These are phyloP conservation scores for Physocephala rufipes DNA, from an alignment of 2,888 invertebrate genomes.

Conservation along the genomic window DNA sequence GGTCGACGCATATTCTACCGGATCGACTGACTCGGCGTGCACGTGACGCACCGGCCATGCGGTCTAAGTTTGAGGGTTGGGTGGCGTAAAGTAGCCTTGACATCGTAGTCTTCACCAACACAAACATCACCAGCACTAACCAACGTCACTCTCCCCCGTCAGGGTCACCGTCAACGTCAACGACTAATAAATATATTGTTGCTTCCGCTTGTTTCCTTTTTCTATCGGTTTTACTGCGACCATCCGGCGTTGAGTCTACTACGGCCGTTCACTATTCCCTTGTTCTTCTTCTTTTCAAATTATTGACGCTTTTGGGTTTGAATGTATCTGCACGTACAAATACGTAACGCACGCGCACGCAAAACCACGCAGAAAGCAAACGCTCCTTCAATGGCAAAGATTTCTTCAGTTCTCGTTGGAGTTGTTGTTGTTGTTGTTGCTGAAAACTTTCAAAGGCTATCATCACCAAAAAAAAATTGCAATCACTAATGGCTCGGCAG, in stretches of 20 bases:
- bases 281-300: not conserved
- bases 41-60: not conserved
- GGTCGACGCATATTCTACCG: no score
- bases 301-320: constrained; percentile 10
- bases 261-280: no score
- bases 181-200: not conserved
- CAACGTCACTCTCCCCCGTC: no score
- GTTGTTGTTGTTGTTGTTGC: constrained; percentile 20
- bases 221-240: not conserved
- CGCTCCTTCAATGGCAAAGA: constrained; percentile 6
- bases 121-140: no score
- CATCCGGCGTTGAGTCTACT: not conserved
- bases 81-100: not conserved
- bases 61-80: not conserved
- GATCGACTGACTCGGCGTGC: constrained; percentile 5
- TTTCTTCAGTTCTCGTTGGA: not conserved
- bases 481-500: not conserved
- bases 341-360: constrained; percentile 63
- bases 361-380: constrained; percentile 62
- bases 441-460: not conserved
- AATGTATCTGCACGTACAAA: constrained; percentile 28
- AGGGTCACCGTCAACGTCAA: not conserved
- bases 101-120: not conserved
- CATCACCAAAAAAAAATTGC: not conserved
- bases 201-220: not conserved